A percentile compares a stretch with the other conserved stretches of the same genome.
Evolutionary conservation across 2,797 vertebrate species (phyloP).

Genomic region (Lutjanus argentimaculatus): DNA sequence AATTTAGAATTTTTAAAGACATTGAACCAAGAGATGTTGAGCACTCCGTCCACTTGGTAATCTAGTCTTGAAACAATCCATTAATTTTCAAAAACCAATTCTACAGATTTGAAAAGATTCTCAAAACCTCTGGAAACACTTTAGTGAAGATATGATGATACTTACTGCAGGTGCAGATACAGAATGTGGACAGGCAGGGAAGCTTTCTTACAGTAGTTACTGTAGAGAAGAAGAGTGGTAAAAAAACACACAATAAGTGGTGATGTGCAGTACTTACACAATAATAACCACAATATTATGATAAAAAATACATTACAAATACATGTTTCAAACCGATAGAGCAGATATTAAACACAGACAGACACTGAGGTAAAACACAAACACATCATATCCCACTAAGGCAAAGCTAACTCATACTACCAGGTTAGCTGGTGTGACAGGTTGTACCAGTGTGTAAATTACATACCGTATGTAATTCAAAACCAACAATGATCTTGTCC

Average conservation of each 20-base stretch:
- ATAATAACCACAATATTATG: not conserved
- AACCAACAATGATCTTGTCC: not conserved
- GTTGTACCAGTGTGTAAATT: not conserved
- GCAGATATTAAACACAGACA: not conserved
- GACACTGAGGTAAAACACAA: not conserved
- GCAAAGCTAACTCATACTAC: not conserved
- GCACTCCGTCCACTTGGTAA: not conserved
- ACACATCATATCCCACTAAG: not conserved
- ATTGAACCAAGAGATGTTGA: not conserved
- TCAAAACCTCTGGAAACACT: not conserved
- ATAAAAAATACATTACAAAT: too few species aligned
- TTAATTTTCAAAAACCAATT: not conserved
- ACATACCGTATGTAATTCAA: not conserved
- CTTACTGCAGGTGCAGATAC: slow-evolving; percentile 88
- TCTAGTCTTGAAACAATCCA: not conserved
- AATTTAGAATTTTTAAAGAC: not conserved
- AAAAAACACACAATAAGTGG: not conserved
- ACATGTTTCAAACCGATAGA: not conserved
- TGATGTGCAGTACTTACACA: not conserved
- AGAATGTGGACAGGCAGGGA: slow-evolving; percentile 85
- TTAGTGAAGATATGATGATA: slow-evolving; percentile 31
- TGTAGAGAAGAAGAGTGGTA: slow-evolving; percentile 55
- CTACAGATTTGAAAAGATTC: not conserved
- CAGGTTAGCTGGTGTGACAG: not conserved
- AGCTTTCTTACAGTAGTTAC: slow-evolving; percentile 83